Conservation (phyloP, 2,888 invertebrate genomes). For the Camponotus fellah region DNA sequence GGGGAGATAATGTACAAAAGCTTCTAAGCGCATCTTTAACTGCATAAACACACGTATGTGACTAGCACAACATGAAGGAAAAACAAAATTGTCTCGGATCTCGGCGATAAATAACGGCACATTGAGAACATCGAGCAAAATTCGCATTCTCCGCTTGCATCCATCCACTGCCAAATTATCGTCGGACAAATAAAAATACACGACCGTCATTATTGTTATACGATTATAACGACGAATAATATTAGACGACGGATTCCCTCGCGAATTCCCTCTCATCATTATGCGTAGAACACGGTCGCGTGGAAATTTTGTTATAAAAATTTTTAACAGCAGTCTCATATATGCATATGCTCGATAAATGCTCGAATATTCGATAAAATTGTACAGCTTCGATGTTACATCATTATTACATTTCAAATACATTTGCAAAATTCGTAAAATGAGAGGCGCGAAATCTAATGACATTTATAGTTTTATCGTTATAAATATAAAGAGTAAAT, state of each 20-base stretch:
- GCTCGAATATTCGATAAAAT: neutral
- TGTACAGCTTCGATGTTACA: neutral
- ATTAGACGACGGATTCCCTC: neutral
- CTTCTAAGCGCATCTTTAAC: constrained; percentile 67
- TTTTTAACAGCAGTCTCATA: neutral
- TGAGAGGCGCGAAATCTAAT: neutral
- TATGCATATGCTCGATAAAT: no score
- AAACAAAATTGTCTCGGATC: constrained; percentile 21
- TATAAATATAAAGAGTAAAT: neutral
- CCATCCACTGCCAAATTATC: constrained; percentile 77
- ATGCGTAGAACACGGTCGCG: neutral
- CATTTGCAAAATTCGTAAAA: neutral
- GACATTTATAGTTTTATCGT: neutral
- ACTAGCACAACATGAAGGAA: constrained; percentile 69
- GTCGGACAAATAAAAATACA: constrained; percentile 23
- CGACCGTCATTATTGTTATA: neutral
- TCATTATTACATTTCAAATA: neutral
- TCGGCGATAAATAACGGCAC: constrained; percentile 64
- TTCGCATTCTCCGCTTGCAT: constrained; percentile 71
- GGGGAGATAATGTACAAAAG: constrained; percentile 60
- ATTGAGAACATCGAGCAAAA: constrained; percentile 73
- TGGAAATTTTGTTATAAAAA: neutral
- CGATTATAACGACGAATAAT: neutral
- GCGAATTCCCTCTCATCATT: constrained; percentile 10
- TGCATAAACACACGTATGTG: constrained; percentile 70